A percentile compares a stretch with the other conserved stretches of the same genome.
phyloP scores from a whole-genome alignment of 2,113 vertebrate genomes.

The Cryptotis parvus region DNA sequence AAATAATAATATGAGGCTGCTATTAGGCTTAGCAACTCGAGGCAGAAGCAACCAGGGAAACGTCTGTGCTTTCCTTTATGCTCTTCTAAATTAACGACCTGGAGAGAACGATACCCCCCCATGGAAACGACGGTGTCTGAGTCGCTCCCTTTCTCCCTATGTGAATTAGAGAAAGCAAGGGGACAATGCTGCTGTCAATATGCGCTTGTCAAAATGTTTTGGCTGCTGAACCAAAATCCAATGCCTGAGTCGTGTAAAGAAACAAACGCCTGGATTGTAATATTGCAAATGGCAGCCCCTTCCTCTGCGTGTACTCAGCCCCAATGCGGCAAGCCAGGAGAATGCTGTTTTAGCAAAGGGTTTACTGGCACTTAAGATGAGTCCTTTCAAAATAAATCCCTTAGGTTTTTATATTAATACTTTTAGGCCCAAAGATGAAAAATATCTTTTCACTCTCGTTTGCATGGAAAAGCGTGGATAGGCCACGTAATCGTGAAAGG shows the following conservation, averaged over 20 bases:
- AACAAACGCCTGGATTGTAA: slow-evolving; percentile 33
- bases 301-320: background rate
- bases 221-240: slow-evolving; percentile 10
- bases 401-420: slow-evolving; percentile 8
- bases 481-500: background rate
- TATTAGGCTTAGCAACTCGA: slow-evolving; percentile 1
- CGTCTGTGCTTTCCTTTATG: slow-evolving; percentile 7
- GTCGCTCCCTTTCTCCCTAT: background rate
- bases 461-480: slow-evolving; percentile 38
- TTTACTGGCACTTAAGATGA: background rate
- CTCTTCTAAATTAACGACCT: slow-evolving; percentile 37
- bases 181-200: slow-evolving; percentile 3
- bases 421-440: slow-evolving; percentile 46
- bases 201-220: background rate
- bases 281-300: slow-evolving; percentile 45
- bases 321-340: slow-evolving; percentile 13
- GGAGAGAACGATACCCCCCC: background rate
- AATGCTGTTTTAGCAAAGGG: slow-evolving; percentile 3
- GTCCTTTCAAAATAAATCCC: background rate
- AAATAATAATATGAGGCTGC: background rate
- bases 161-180: background rate
- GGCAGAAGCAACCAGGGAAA: slow-evolving; percentile 6
- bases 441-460: slow-evolving; percentile 9
- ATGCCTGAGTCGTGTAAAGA: slow-evolving; percentile 22
- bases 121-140: background rate